Percentiles rank a stretch among this genome's conserved stretches.
phyloP scores from a whole-genome alignment of 2,888 invertebrate genomes.

The Trichopria drosophilae region DNA sequence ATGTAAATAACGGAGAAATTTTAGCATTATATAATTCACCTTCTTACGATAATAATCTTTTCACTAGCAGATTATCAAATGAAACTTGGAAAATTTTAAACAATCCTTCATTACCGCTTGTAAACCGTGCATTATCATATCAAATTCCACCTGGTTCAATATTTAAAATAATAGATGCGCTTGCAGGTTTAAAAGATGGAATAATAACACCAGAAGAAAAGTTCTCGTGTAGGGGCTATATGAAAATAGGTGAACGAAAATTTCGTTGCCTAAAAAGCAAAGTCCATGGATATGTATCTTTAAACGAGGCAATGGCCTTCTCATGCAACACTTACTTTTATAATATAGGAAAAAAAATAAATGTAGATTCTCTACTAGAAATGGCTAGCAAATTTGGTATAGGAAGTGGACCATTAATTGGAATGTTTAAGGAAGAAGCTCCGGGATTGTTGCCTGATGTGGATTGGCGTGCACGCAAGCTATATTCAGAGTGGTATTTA shows the following conservation, averaged over 20 bases:
- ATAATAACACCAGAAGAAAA: slow-evolving; percentile 19
- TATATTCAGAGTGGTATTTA: slow-evolving; percentile 16
- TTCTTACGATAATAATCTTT: slow-evolving; percentile 21
- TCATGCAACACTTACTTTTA: slow-evolving; percentile 25
- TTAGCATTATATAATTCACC: slow-evolving; percentile 18
- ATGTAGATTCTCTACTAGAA: slow-evolving; percentile 16
- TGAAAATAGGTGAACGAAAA: slow-evolving; percentile 20
- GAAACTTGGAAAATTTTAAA: slow-evolving; percentile 18
- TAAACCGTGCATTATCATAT: slow-evolving; percentile 19
- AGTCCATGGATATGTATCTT: slow-evolving; percentile 22
- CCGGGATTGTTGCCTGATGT: slow-evolving; percentile 18
- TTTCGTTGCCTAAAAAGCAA: slow-evolving; percentile 23
- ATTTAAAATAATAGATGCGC: slow-evolving; percentile 21
- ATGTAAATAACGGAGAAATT: slow-evolving; percentile 22
- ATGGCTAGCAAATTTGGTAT: slow-evolving; percentile 23
- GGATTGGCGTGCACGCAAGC: slow-evolving; percentile 16
- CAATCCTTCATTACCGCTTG: slow-evolving; percentile 17
- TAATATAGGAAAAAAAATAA: slow-evolving; percentile 19
- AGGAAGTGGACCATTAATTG: slow-evolving; percentile 16
- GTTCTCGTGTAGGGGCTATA: slow-evolving; percentile 21
- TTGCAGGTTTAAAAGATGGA: slow-evolving; percentile 20
- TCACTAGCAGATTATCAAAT: slow-evolving; percentile 15
- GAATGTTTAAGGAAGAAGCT: slow-evolving; percentile 20
- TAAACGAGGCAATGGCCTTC: slow-evolving; percentile 20
- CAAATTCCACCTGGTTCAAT: slow-evolving; percentile 24